These are phyloP conservation scores for Telenomus remus DNA, from an alignment of 1,140 invertebrate species.

Conservation along the genomic window DNA sequence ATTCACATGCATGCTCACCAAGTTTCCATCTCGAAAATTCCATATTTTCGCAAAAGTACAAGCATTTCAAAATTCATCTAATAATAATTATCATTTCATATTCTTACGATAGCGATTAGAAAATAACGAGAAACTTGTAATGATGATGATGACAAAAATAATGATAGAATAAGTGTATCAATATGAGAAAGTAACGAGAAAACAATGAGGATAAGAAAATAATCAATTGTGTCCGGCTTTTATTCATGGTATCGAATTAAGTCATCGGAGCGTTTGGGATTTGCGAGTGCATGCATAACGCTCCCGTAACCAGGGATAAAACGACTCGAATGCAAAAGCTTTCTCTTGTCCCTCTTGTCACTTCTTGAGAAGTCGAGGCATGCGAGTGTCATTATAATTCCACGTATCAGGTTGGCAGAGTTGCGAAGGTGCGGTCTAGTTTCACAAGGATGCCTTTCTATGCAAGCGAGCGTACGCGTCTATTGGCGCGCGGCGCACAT, in stretches of 20 bases:
- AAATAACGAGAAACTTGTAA: no score
- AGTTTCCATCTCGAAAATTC: no score
- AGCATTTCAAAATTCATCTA: no score
- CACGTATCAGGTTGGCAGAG: slow-evolving; percentile 51
- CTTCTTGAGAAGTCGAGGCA: slow-evolving; percentile 49
- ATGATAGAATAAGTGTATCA: background rate
- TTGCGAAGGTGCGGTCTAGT: slow-evolving; percentile 56
- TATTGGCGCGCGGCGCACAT: slow-evolving; percentile 41
- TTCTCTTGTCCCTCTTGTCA: slow-evolving; percentile 36
- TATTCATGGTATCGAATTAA: slow-evolving; percentile 44
- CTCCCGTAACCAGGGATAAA: slow-evolving; percentile 41
- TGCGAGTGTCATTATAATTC: slow-evolving; percentile 50
- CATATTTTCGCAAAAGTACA: no score
- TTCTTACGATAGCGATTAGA: no score
- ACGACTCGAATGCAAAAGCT: slow-evolving; percentile 16
- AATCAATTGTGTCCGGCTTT: slow-evolving; percentile 14
- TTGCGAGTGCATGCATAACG: slow-evolving; percentile 32
- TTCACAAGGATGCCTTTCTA: slow-evolving; percentile 45
- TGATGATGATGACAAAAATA: no score
- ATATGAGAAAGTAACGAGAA: background rate
- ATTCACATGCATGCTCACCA: no score
- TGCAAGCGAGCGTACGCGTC: slow-evolving; percentile 27
- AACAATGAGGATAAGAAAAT: slow-evolving; percentile 8
- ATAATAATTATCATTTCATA: no score
- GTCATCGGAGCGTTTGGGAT: slow-evolving; percentile 43